phyloP scores from a whole-genome alignment of 2,888 invertebrate genomes.

The Lymantria dispar region DNA sequence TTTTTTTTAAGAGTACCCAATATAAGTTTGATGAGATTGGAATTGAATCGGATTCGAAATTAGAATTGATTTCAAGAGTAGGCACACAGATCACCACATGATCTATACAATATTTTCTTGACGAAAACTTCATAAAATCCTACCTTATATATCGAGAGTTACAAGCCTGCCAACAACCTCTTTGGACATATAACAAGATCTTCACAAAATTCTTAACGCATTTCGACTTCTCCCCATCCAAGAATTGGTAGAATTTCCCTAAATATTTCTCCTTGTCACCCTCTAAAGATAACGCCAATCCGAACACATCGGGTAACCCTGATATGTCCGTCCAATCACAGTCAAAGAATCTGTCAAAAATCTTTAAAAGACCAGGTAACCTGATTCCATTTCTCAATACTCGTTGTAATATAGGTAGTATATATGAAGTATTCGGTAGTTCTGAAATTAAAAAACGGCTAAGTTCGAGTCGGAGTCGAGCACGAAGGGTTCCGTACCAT shows the following conservation, averaged over 20 bases:
- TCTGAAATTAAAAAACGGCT: no score
- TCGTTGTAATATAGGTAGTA: constrained; percentile 20
- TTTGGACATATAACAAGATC: constrained; percentile 44
- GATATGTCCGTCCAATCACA: constrained; percentile 18
- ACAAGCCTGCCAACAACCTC: constrained; percentile 37
- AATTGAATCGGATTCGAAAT: no score
- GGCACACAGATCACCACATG: no score
- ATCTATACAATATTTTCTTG: no score
- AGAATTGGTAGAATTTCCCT: constrained; percentile 30
- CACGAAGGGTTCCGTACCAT: no score
- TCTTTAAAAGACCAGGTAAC: constrained; percentile 36
- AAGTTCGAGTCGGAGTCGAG: no score
- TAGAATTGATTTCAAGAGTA: no score
- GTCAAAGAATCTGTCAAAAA: constrained; percentile 18
- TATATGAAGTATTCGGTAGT: neutral
- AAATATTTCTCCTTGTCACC: constrained; percentile 16
- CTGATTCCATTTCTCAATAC: constrained; percentile 33
- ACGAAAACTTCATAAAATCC: no score
- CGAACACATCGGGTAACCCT: constrained; percentile 39
- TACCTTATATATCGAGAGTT: constrained; percentile 49
- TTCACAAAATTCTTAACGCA: constrained; percentile 43
- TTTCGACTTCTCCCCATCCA: constrained; percentile 27
- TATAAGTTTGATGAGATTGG: no score
- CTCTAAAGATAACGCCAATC: constrained; percentile 29
- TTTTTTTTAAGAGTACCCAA: no score